phyloP scores from a whole-genome alignment of 2,113 vertebrate genomes.

The Petromus typicus region DNA sequence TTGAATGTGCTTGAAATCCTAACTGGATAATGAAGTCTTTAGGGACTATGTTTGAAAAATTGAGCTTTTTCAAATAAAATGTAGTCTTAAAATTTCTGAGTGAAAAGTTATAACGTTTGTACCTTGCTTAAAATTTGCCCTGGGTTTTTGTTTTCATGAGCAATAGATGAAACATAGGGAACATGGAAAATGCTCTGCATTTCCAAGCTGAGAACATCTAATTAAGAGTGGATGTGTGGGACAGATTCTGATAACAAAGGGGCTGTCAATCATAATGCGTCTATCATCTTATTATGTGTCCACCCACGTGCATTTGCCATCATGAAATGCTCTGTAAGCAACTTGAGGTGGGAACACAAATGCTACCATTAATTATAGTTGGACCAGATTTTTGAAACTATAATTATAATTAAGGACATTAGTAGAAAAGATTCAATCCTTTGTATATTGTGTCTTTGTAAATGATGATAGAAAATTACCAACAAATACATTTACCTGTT shows the following conservation, averaged over 20 bases:
- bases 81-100: constrained; percentile 94
- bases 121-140: constrained; percentile 64
- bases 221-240: constrained; percentile 73
- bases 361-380: constrained; percentile 65
- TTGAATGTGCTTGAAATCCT: constrained; percentile 93
- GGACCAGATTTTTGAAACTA: constrained; percentile 41
- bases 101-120: constrained; percentile 91
- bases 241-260: constrained; percentile 52
- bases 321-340: constrained; percentile 69
- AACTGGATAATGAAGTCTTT: constrained; percentile 94
- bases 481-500: constrained; percentile 65
- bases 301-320: constrained; percentile 35
- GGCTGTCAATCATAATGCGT: constrained; percentile 69
- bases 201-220: constrained; percentile 61
- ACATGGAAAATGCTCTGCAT: background rate
- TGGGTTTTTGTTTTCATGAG: constrained; percentile 69
- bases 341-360: constrained; percentile 65
- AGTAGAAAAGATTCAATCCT: constrained; percentile 61
- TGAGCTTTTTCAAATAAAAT: constrained; percentile 96
- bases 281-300: constrained; percentile 51
- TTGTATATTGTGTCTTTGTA: constrained; percentile 64
- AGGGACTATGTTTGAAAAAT: constrained; percentile 94
- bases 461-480: constrained; percentile 61
- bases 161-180: constrained; percentile 29
- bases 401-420: constrained; percentile 67